Evolutionary conservation across 2,888 invertebrate genomes (phyloP).

Genomic region (Caenorhabditis sp.): DNA sequence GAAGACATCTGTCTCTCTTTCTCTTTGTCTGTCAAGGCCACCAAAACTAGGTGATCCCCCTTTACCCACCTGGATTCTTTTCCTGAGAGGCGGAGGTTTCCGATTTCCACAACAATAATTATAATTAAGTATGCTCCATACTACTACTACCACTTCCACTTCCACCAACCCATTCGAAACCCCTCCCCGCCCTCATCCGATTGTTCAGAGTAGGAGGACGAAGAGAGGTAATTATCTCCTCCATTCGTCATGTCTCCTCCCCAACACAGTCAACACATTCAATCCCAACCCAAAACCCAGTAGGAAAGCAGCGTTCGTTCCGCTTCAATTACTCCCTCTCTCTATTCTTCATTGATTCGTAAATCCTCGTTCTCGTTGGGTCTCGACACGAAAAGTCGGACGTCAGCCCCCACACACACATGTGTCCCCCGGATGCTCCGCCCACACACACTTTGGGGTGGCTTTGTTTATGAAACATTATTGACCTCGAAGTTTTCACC

Average conservation of each 20-base stretch:
- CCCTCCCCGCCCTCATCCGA: too few relatives aligned
- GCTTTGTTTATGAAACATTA: not conserved
- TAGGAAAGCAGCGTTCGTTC: conserved; percentile 32
- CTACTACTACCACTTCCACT: too few relatives aligned
- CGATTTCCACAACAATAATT: not conserved
- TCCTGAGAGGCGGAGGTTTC: not conserved
- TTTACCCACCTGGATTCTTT: not conserved
- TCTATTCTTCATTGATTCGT: not conserved
- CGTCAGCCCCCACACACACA: too few relatives aligned
- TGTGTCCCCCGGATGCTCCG: not conserved
- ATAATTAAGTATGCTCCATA: not conserved
- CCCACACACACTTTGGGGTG: too few relatives aligned
- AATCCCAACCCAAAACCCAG: conserved; percentile 2
- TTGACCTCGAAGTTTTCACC: not conserved
- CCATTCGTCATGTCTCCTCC: not conserved
- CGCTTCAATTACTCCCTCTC: conserved; percentile 38
- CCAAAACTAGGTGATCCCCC: not conserved
- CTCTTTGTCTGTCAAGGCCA: not conserved
- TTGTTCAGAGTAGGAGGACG: not conserved
- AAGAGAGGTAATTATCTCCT: conserved; percentile 20
- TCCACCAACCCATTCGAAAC: not conserved
- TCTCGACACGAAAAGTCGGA: not conserved
- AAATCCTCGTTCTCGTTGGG: not conserved
- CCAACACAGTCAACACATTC: conserved; percentile 8
- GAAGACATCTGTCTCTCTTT: not conserved